These are phyloP conservation scores for Drosophila insularis DNA, from an alignment of 1,140 invertebrate genomes.

Conservation along the genomic window DNA sequence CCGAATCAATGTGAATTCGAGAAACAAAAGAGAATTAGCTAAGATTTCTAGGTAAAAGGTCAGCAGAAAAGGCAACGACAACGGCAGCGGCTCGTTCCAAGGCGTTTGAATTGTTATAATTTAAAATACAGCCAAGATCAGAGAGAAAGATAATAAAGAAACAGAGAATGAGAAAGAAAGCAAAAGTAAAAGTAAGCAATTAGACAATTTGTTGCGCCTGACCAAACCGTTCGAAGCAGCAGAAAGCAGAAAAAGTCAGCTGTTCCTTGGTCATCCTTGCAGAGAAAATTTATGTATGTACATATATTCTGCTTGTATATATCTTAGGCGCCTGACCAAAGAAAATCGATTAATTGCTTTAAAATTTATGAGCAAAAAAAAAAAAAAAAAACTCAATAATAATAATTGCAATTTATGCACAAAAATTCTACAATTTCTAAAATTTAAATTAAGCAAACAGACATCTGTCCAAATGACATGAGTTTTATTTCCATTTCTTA, in stretches of 20 bases:
- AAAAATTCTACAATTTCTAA: neutral
- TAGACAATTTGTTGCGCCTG: slow-evolving; percentile 23
- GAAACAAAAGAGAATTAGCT: slow-evolving; percentile 5
- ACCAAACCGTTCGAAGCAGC: neutral
- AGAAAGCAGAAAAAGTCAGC: slow-evolving; percentile 21
- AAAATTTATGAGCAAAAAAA: slow-evolving; percentile 9
- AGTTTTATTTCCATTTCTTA: slow-evolving; percentile 48
- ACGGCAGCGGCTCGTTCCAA: neutral
- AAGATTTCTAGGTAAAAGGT: slow-evolving; percentile 23
- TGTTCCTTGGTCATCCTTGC: slow-evolving; percentile 3
- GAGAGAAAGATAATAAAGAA: neutral
- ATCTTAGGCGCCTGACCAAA: slow-evolving; percentile 17
- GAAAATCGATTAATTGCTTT: slow-evolving; percentile 21
- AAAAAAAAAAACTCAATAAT: neutral
- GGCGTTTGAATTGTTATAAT: slow-evolving; percentile 13
- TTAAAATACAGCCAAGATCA: slow-evolving; percentile 13
- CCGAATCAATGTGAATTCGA: slow-evolving; percentile 3
- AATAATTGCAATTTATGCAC: slow-evolving; percentile 1
- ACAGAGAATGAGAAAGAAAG: neutral
- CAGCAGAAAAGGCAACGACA: neutral
- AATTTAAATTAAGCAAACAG: neutral
- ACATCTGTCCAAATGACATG: slow-evolving; percentile 18
- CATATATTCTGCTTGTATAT: too few species aligned
- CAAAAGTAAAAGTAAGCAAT: slow-evolving; percentile 35
- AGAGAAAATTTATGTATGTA: neutral